phyloP scores from a whole-genome alignment of 2,888 invertebrate genomes.

The Lasius fuliginosus region DNA sequence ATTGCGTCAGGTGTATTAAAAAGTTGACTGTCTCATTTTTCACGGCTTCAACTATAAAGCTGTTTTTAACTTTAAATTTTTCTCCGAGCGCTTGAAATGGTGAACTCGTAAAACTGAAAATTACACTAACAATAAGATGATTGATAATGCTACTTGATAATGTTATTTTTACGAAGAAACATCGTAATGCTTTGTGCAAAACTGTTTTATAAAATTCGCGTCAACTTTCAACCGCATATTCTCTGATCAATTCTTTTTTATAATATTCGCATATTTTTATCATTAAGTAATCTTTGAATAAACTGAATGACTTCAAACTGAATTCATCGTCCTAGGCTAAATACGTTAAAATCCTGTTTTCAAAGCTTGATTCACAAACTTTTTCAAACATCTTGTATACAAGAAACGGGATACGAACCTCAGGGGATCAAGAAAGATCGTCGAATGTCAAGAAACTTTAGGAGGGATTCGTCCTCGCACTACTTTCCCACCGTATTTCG shows the following conservation, averaged over 20 bases:
- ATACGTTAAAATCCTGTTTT: neutral
- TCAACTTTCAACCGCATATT: neutral
- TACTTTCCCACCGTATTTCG: slow-evolving; percentile 19
- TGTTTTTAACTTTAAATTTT: slow-evolving; percentile 41
- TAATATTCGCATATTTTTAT: neutral
- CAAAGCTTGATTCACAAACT: neutral
- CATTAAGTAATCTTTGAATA: neutral
- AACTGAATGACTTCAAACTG: too few species aligned
- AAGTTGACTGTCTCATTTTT: slow-evolving; percentile 25
- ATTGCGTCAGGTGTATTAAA: slow-evolving; percentile 25
- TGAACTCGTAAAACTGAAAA: slow-evolving; percentile 4
- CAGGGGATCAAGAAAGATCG: neutral
- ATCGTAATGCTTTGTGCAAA: neutral
- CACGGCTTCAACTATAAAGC: slow-evolving; percentile 26
- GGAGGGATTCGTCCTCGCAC: neutral
- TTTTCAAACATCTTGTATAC: too few species aligned
- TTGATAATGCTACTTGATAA: slow-evolving; percentile 8
- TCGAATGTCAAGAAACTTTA: neutral
- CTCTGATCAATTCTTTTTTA: neutral
- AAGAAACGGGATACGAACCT: neutral
- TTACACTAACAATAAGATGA: slow-evolving; percentile 7
- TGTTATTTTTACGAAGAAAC: neutral
- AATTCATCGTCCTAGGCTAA: neutral
- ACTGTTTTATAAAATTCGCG: neutral
- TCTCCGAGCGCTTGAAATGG: slow-evolving; percentile 6